Evolutionary conservation across 64 coral and sea anemone genomes (phyloP).

Genomic region (Trachythela sp.): DNA sequence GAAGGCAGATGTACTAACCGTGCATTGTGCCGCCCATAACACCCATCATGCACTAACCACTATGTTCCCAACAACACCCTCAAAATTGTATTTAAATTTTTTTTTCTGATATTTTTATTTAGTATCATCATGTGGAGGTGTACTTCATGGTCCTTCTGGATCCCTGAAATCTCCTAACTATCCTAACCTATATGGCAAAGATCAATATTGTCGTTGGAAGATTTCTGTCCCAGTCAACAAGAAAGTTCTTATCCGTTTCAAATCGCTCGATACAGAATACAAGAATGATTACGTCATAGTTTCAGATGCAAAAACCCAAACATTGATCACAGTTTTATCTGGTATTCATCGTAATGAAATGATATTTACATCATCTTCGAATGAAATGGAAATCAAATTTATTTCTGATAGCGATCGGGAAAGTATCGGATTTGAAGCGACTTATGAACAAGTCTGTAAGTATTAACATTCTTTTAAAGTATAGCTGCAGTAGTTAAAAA

Average conservation of each 20-base stretch:
- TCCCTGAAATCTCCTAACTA: conserved; percentile 53
- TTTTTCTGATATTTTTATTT: neutral
- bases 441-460: conserved; percentile 85
- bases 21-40: too few relatives aligned
- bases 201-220: conserved; percentile 96
- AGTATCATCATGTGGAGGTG: conserved; percentile 65
- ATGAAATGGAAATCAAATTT: conserved; percentile 70
- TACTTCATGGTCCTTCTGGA: conserved; percentile 56
- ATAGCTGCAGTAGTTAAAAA: neutral
- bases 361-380: conserved; percentile 65
- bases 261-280: conserved; percentile 51
- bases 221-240: conserved; percentile 64
- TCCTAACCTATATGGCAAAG: conserved; percentile 75
- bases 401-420: conserved; percentile 55
- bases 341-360: conserved; percentile 25
- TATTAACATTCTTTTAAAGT: neutral
- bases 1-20: too few relatives aligned
- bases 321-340: neutral
- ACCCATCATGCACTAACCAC: too few relatives aligned
- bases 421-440: conserved; percentile 67
- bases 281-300: conserved; percentile 34
- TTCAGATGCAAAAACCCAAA: neutral
- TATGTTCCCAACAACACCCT: too few relatives aligned
- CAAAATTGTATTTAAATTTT: too few relatives aligned
- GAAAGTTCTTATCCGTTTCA: conserved; percentile 85